Conservation (phyloP, 23 tunicate genomes). For the Halocynthia roretzi region DNA sequence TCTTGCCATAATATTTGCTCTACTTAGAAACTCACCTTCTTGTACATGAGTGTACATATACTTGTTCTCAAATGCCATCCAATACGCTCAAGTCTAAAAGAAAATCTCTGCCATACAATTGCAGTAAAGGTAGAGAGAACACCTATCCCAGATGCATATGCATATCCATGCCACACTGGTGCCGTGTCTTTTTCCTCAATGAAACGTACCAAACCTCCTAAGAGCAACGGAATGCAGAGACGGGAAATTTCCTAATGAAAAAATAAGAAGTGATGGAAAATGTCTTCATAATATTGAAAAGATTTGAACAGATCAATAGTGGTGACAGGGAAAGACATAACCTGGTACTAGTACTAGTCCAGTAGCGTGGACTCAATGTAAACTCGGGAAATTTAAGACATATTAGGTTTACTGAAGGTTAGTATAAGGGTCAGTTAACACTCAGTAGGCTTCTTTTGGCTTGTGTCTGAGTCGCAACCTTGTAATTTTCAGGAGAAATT, state of each 20-base stretch:
- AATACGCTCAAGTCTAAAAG: conserved; percentile 21
- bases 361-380: too few relatives aligned
- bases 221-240: neutral
- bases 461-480: too few relatives aligned
- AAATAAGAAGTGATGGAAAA: too few relatives aligned
- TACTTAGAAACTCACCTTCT: conserved; percentile 27
- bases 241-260: neutral
- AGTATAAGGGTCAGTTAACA: too few relatives aligned
- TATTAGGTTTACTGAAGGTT: too few relatives aligned
- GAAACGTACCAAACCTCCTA: conserved; percentile 2
- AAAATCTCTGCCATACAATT: conserved; percentile 9
- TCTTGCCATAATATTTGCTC: too few relatives aligned
- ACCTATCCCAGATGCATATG: conserved; percentile 35
- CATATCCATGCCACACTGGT: conserved; percentile 22
- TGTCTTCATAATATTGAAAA: too few relatives aligned
- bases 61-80: conserved; percentile 83
- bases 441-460: too few relatives aligned
- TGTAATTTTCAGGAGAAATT: too few relatives aligned
- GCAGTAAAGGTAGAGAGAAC: conserved; percentile 12
- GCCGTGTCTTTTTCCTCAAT: conserved; percentile 7
- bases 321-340: neutral
- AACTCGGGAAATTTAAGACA: too few relatives aligned
- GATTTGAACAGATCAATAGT: too few relatives aligned
- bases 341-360: too few relatives aligned
- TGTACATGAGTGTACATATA: conserved; percentile 72